These are phyloP conservation scores for Argyrosomus regius DNA, from an alignment of 2,797 vertebrate species.

Conservation along the genomic window DNA sequence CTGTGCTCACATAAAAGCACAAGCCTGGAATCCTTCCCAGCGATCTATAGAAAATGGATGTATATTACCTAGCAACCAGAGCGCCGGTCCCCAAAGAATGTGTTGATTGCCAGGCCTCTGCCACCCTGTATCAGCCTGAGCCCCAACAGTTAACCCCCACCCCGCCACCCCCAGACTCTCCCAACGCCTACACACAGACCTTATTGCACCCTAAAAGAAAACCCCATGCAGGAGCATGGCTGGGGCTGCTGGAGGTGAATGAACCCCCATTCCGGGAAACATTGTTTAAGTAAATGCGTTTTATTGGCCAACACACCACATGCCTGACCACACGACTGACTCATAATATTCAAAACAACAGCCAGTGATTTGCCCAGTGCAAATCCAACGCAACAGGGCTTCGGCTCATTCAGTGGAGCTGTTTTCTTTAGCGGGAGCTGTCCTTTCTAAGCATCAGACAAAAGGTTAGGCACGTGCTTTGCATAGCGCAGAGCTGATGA, in stretches of 20 bases:
- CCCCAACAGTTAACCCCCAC: slow-evolving; percentile 61
- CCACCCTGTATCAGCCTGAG: slow-evolving; percentile 78
- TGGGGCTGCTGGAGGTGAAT: slow-evolving; percentile 60
- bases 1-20: slow-evolving; percentile 78
- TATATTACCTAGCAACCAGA: slow-evolving; percentile 85
- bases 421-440: slow-evolving; percentile 59
- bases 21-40: slow-evolving; percentile 76
- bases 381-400: slow-evolving; percentile 54
- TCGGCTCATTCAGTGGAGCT: slow-evolving; percentile 41
- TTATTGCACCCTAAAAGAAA: slow-evolving; percentile 53
- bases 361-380: slow-evolving; percentile 65
- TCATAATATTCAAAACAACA: slow-evolving; percentile 80
- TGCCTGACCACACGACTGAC: slow-evolving; percentile 79
- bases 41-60: slow-evolving; percentile 84
- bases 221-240: slow-evolving; percentile 49
- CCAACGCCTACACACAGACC: slow-evolving; percentile 31
- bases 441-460: slow-evolving; percentile 63
- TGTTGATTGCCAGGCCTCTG: slow-evolving; percentile 78
- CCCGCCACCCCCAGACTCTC: slow-evolving; percentile 28
- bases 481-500: slow-evolving; percentile 62
- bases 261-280: slow-evolving; percentile 78
- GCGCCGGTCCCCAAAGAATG: slow-evolving; percentile 82
- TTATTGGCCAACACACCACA: slow-evolving; percentile 79
- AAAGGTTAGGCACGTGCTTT: slow-evolving; percentile 67
- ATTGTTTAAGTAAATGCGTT: slow-evolving; percentile 77